Evolutionary conservation across 2,888 invertebrate species (phyloP).

Genomic region (Sphecodes monilicornis): DNA sequence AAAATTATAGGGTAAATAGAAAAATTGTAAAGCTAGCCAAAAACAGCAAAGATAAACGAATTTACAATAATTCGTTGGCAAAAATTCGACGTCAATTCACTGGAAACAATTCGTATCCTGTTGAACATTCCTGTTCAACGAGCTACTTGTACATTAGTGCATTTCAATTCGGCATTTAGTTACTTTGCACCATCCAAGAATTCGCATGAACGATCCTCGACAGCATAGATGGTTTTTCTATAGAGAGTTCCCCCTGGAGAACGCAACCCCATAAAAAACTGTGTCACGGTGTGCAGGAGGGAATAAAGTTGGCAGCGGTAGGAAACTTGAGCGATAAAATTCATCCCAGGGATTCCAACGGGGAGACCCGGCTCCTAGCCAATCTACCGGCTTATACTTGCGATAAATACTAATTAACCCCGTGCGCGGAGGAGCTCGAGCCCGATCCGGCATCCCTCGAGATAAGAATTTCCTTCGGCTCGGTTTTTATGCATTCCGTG

Average conservation of each 20-base stretch:
- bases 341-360: slow-evolving; percentile 26
- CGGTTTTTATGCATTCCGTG: slow-evolving; percentile 27
- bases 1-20: no score
- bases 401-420: slow-evolving; percentile 67
- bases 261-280: slow-evolving; percentile 28
- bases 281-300: slow-evolving; percentile 19
- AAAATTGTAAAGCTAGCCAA: not conserved
- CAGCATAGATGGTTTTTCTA: not conserved
- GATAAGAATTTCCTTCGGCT: slow-evolving; percentile 54
- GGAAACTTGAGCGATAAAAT: slow-evolving; percentile 58
- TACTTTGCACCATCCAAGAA: slow-evolving; percentile 7
- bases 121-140: not conserved
- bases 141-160: not conserved
- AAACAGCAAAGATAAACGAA: no score
- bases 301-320: slow-evolving; percentile 23
- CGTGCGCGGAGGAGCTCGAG: not conserved
- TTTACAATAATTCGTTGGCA: no score
- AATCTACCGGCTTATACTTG: slow-evolving; percentile 45
- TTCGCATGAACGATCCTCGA: not conserved
- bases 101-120: not conserved
- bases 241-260: not conserved
- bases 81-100: no score
- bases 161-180: not conserved
- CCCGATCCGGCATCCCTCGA: slow-evolving; percentile 15
- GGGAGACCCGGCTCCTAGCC: slow-evolving; percentile 25